A percentile compares a stretch with the other conserved stretches of the same genome.
Conservation (phyloP, 2,797 vertebrate genomes). For the Anas bernieri region DNA sequence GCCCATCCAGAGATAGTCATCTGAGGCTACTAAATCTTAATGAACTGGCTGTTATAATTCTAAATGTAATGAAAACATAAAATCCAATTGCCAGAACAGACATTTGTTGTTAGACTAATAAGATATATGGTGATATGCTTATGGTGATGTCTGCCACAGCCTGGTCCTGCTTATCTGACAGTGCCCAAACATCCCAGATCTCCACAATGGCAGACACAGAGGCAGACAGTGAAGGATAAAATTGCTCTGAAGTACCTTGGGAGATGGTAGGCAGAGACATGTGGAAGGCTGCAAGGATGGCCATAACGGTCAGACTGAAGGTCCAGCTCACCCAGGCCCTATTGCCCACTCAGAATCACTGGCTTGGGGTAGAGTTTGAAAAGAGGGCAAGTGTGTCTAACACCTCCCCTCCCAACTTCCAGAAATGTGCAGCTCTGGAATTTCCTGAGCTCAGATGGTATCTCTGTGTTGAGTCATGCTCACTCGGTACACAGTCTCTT, state of each 20-base stretch:
- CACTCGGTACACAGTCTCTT: background rate
- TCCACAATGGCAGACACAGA: background rate
- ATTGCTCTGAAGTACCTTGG: background rate
- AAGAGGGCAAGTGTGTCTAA: background rate
- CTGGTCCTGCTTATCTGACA: background rate
- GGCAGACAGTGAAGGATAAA: background rate
- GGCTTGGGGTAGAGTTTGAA: background rate
- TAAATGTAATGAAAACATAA: background rate
- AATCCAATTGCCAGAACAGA: background rate
- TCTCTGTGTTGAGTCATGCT: background rate
- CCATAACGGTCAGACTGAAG: background rate
- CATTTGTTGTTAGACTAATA: background rate
- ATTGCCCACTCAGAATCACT: background rate
- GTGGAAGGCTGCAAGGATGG: background rate
- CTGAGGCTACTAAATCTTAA: background rate
- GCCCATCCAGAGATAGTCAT: background rate
- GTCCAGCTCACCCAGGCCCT: background rate
- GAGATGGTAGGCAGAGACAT: fast-evolving
- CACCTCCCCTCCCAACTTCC: background rate
- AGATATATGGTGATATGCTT: background rate
- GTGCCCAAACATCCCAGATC: background rate
- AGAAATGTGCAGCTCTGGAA: background rate
- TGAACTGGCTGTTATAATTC: background rate
- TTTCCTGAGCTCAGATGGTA: background rate
- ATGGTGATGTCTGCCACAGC: background rate